phyloP scores from a whole-genome alignment of 2,888 invertebrate species.

The Brachypterus glaber region DNA sequence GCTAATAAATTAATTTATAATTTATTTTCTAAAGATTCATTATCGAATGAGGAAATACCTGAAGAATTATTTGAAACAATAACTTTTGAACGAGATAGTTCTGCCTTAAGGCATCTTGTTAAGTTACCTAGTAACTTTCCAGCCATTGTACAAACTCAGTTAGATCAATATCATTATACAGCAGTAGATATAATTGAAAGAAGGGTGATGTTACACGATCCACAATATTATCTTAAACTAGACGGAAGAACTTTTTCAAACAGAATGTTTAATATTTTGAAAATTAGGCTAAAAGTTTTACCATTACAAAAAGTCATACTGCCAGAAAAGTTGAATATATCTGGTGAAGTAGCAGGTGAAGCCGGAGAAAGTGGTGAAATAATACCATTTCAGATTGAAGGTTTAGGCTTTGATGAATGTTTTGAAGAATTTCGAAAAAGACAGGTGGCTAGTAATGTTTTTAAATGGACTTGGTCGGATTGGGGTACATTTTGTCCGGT shows the following conservation, averaged over 20 bases:
- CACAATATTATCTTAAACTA: conserved; percentile 48
- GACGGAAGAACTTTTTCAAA: conserved; percentile 46
- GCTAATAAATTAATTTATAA: conserved; percentile 37
- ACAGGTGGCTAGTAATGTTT: conserved; percentile 31
- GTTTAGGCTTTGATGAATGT: conserved; percentile 29
- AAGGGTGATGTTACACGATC: conserved; percentile 45
- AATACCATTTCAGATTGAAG: conserved; percentile 19
- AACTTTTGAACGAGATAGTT: conserved; percentile 19
- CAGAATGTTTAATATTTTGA: conserved; percentile 45
- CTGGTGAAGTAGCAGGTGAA: conserved; percentile 13
- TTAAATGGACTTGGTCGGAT: conserved; percentile 44
- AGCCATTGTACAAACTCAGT: conserved; percentile 40
- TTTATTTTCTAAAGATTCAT: conserved; percentile 35
- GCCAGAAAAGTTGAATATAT: conserved; percentile 30
- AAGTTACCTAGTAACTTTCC: conserved; percentile 43
- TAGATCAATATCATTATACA: conserved; percentile 44
- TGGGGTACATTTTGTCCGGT: conserved; percentile 55
- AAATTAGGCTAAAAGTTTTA: conserved; percentile 38
- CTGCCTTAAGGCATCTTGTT: conserved; percentile 41
- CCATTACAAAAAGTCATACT: conserved; percentile 34
- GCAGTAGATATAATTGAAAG: conserved; percentile 44
- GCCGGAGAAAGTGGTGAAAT: conserved; percentile 22
- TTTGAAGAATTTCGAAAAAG: conserved; percentile 30
- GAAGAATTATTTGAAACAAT: conserved; percentile 30
- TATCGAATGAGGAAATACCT: conserved; percentile 25